Conservation (phyloP, 2,797 vertebrate genomes). For the Todus mexicanus region DNA sequence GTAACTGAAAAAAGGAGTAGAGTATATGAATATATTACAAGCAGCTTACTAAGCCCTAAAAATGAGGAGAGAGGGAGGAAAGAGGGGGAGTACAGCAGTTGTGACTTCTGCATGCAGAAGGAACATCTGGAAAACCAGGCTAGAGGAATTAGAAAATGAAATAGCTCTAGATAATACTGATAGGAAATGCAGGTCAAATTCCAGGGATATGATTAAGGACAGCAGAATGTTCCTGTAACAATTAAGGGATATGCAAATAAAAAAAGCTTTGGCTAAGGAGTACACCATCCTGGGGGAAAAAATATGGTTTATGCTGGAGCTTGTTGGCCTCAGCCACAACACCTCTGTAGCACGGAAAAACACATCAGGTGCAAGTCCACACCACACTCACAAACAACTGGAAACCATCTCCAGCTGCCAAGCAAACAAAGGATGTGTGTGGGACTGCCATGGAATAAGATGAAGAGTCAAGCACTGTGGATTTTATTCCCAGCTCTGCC, state of each 20-base stretch:
- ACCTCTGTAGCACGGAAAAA: neutral
- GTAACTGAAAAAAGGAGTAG: neutral
- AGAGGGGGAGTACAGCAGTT: neutral
- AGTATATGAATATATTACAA: neutral
- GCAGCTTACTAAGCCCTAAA: neutral
- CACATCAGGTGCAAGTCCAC: neutral
- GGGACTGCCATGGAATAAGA: neutral
- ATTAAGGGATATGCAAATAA: constrained; percentile 55
- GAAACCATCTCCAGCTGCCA: neutral
- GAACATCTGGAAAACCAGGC: constrained; percentile 49
- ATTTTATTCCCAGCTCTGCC: constrained; percentile 16
- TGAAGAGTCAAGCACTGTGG: neutral
- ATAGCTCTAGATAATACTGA: constrained; percentile 15
- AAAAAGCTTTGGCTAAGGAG: constrained; percentile 15
- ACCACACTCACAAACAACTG: neutral
- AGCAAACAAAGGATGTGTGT: neutral
- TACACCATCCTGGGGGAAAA: neutral
- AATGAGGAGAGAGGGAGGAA: neutral
- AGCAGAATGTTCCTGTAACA: constrained; percentile 57
- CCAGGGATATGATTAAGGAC: constrained; percentile 61
- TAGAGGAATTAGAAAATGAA: constrained; percentile 44
- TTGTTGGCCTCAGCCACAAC: neutral
- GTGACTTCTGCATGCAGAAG: constrained; percentile 1
- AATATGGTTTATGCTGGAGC: neutral
- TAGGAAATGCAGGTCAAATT: constrained; percentile 56